Evolutionary conservation across 2,888 invertebrate species (phyloP).

Genomic region (Drosophila rellima): DNA sequence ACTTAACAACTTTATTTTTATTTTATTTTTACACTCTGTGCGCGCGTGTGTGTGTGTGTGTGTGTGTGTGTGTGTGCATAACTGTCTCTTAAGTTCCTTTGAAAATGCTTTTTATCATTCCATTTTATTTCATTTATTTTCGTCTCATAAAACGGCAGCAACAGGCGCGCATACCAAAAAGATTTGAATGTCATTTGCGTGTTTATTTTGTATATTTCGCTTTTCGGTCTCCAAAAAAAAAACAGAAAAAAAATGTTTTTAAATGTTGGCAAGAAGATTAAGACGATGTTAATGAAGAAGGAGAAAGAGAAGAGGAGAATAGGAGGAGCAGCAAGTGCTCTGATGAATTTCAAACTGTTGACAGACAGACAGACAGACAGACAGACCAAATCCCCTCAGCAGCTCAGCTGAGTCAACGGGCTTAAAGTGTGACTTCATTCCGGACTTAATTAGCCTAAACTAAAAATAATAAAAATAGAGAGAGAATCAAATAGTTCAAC

Average conservation of each 20-base stretch:
- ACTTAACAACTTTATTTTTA: constrained; percentile 55
- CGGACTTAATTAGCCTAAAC: constrained; percentile 10
- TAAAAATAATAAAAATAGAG: background rate
- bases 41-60: background rate
- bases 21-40: constrained; percentile 21
- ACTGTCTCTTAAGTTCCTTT: constrained; percentile 49
- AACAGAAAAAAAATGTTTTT: background rate
- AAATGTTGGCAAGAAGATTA: constrained; percentile 17
- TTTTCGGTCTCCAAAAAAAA: constrained; percentile 11
- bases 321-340: constrained; percentile 6
- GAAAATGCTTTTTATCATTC: constrained; percentile 26
- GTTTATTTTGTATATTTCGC: constrained; percentile 14
- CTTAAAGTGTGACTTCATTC: constrained; percentile 15
- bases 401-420: constrained; percentile 14
- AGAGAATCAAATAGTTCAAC: background rate
- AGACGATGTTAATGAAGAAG: background rate
- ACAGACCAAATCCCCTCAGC: constrained; percentile 14
- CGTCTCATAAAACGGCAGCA: constrained; percentile 42
- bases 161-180: constrained; percentile 48
- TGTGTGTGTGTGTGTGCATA: constrained; percentile 6
- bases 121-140: constrained; percentile 22
- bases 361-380: constrained; percentile 7
- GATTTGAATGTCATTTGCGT: constrained; percentile 57
- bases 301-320: background rate
- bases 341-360: constrained; percentile 13